Evolutionary conservation across 2,888 invertebrate genomes (phyloP), one percentile per base, ranked within the genome.

Genomic region (Craniophora ligustri): DNA sequence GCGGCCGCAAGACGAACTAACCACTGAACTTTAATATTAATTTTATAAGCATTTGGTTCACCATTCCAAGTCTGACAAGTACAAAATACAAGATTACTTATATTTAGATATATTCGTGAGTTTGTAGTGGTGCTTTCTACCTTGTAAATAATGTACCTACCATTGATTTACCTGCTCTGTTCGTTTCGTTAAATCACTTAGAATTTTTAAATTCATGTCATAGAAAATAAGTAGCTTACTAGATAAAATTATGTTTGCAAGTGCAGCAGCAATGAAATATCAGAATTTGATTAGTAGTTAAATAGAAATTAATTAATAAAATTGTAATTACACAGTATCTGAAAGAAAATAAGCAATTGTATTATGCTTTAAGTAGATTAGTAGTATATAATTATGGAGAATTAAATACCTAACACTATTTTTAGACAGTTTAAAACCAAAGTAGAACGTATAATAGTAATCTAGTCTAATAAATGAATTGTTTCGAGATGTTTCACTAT

Each of bases 1-100:
- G 86, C 94, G 97, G 78, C 97, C 97, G 40, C 97, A 97, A 90
- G 97, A 97, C 88, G 97, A 97, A 92, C 96, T 97, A 75, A 97
- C 97, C 78, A 97, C 97, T 78, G 97, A 97, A 94, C 94, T 97
- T 87, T 97, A 93, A 68, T 56, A 60, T 45, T 61, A 61, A 21
- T 50, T 64, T 59, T 45, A 48, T 59, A 57, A 61, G 57, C 42
- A 55, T 59, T 63, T 67, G 57, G 63, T 70, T 68, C 64, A 72
- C 75, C 69, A 71, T 76, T 72, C 72, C 75, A 83, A 82, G 79
- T 81, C 76, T 79, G 76, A 78, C 66, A 79, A 84, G 85, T 85
- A 84, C 85, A 84, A 82, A 82, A 75, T 71, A 70, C 54, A 66
- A 60, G 58, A 69, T 67, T 54, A 59, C 53, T 71, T 51, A 60